Percentiles rank a stretch among this genome's conserved stretches.
These are phyloP conservation scores for Bujurquina vittata DNA, from an alignment of 2,113 vertebrate genomes.

Conservation along the genomic window DNA sequence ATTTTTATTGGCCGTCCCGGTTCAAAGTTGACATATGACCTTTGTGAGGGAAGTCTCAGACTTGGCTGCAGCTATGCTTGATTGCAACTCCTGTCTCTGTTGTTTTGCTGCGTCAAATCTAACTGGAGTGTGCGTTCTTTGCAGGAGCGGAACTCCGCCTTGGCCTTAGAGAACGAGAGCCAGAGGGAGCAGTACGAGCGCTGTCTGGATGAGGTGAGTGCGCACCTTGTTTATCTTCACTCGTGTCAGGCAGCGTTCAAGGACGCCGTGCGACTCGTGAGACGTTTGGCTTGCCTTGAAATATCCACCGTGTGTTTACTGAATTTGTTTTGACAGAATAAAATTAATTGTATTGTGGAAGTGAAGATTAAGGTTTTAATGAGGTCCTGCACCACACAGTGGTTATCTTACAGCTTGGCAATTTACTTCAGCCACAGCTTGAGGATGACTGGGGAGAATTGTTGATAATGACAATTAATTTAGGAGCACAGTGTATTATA, in stretches of 20 bases:
- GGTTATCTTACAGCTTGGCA: conserved; percentile 16
- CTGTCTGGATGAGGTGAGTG: conserved; percentile 92
- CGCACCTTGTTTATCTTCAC: background rate
- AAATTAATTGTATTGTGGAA: background rate
- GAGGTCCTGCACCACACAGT: background rate
- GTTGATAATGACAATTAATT: conserved; percentile 13
- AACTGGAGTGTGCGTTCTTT: conserved; percentile 28
- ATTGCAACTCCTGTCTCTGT: conserved; percentile 23
- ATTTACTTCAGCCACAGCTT: conserved; percentile 9
- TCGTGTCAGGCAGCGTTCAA: background rate
- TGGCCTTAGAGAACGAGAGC: conserved; percentile 90
- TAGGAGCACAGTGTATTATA: background rate
- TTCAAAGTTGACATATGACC: conserved; percentile 61
- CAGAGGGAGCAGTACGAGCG: conserved; percentile 93
- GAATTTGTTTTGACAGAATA: background rate
- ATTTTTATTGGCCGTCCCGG: conserved; percentile 48
- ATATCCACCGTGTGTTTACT: background rate
- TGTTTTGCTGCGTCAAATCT: conserved; percentile 20
- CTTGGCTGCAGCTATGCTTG: background rate
- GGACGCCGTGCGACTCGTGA: background rate
- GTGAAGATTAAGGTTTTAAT: conserved; percentile 21
- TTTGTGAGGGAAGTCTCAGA: conserved; percentile 45
- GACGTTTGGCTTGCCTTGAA: conserved; percentile 20
- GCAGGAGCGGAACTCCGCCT: conserved; percentile 87
- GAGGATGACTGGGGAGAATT: conserved; percentile 1